Evolutionary conservation across 2,888 invertebrate species (phyloP), one percentile per base, ranked within the genome.

Genomic region (Neria commutata): DNA sequence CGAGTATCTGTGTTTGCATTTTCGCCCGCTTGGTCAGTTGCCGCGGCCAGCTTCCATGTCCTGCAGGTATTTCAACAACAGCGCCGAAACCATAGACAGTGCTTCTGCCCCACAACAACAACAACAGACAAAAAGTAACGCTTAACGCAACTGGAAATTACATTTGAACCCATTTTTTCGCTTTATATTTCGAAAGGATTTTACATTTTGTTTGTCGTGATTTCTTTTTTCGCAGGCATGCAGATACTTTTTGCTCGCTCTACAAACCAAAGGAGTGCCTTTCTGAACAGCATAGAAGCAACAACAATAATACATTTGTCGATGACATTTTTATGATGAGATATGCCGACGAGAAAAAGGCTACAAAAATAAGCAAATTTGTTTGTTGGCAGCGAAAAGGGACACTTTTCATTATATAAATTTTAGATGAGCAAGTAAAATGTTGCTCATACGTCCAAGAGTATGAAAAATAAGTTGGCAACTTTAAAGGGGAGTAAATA

Each of bases 301-400:
- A 45, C 47, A 52, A 23, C 16, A 33, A 50, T 11, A 14, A 37
- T 14, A 37, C 37, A n/a, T 37, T 62, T 65, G 64, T 62, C 59
- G 67, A 64, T 67, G 67, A 67, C 67, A 65, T 65, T 67, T 67
- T 67, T 65, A 67, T 65, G 67, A 67, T 64, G 64, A 63, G 64
- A 37, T 58, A 59, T 46, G n/a, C n/a, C n/a, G n/a, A n/a, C n/a
- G n/a, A n/a, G 33, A 50, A 46, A 59, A 33, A 19, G 47, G 42
- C 11, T 8, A n/a, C 37, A 37, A 37, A 37, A 29, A 29, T 11
- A 29, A 29, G 29, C 6, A 29, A 29, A 6, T 8, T 29, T 8
- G 29, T n/a, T n/a, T n/a, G n/a, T n/a, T n/a, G n/a, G n/a, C n/a
- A 29, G 29, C 29, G 11, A 29, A 29, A 29, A 29, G 11, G 6